These are phyloP conservation scores for Motacilla alba DNA, from an alignment of 2,113 vertebrate genomes.

Conservation along the genomic window DNA sequence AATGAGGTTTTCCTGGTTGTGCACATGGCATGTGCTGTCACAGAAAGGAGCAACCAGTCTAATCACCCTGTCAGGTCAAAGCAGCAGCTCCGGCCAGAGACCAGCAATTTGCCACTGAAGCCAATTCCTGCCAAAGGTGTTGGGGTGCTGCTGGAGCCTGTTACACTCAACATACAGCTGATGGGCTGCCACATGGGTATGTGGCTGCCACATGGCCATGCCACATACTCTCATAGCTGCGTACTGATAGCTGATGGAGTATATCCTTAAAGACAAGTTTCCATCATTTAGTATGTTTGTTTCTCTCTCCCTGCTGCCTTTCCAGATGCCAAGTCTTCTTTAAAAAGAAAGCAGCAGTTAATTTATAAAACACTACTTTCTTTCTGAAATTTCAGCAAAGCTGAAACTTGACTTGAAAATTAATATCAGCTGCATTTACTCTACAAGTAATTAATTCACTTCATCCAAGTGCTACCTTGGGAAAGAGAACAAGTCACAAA, in stretches of 20 bases:
- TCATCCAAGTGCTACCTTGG: neutral
- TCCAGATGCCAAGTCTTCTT: neutral
- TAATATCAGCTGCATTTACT: constrained; percentile 6
- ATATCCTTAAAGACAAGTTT: neutral
- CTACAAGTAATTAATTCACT: constrained; percentile 3
- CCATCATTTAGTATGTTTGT: neutral
- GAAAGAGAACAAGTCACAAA: constrained; percentile 26
- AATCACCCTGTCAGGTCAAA: neutral
- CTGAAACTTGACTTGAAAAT: constrained; percentile 20
- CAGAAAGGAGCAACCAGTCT: neutral
- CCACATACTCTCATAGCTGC: neutral
- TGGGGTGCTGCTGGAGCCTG: neutral
- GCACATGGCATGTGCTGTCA: neutral
- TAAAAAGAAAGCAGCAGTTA: neutral
- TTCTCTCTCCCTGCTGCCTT: neutral
- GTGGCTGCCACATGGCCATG: too few relatives aligned
- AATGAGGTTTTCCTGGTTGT: neutral
- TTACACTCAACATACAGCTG: neutral
- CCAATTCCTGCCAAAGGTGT: neutral
- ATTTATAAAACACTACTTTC: neutral
- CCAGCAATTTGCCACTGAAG: neutral
- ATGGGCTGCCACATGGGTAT: neutral
- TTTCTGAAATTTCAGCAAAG: constrained; percentile 14
- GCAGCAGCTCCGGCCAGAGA: constrained; percentile 3
- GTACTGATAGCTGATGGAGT: neutral